Evolutionary conservation across 2,113 vertebrate genomes (phyloP), one percentile per base, ranked within the genome.

Genomic region (Parus major): DNA sequence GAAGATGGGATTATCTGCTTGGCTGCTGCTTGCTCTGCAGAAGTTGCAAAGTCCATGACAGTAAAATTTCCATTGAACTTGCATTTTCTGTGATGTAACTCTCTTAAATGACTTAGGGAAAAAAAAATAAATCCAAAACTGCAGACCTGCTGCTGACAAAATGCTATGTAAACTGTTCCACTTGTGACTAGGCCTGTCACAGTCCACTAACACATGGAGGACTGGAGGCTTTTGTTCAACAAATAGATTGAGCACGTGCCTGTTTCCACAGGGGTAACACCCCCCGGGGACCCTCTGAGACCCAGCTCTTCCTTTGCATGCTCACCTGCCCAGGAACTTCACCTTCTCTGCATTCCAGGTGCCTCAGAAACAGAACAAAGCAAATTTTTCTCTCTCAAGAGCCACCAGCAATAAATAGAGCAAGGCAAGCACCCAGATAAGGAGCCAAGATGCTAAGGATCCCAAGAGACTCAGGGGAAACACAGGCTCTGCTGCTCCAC

Each of bases 1-100:
- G 82, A 89, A 92, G 46, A 89, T 44, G 78, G 52, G 94, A 93
- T 97, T 95, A 95, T 93, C 86, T 95, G 95, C 92, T 94, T 92
- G 75, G 57, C 76, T 97, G 96, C 94, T 61, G 44, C 77, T 88
- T 80, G 64, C 42, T 63, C 71, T 76, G 57, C 25, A 83, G 81
- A 63, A 64, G 76, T 68, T 91, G 22, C 91, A 90, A 96, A 95
- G 96, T 96, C 78, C 91, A 77, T 50, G 36, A 73, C 50, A 83
- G 75, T 52, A 88, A 84, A 70, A 49, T 92, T 97, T 97, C 96
- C 90, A 59, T 86, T 86, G 78, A 88, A 39, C 39, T 93, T 91
- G 88, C 81, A 88, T 95, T 95, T 96, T 96, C 77, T 76, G 47
- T 92, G 60, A 90, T 73, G 68, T 64, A 95, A 86, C 35, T 27